Percentiles rank a stretch among this genome's conserved stretches.
Evolutionary conservation across 2,113 vertebrate species (phyloP).

Genomic region (Cathartes aura): DNA sequence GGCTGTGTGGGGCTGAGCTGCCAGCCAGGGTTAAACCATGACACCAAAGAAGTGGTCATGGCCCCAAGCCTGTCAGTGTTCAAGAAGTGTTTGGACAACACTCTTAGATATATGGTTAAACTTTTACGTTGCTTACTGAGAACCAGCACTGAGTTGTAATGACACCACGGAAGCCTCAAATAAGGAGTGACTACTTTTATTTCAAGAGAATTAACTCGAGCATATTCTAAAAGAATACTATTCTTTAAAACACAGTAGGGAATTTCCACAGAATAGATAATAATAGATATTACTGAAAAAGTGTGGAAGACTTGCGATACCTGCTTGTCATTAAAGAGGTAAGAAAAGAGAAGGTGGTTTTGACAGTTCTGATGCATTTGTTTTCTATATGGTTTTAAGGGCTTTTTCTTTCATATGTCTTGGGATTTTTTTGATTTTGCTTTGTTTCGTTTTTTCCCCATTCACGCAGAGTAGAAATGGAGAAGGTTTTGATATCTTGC

Average conservation of each 20-base stretch:
- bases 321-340: neutral
- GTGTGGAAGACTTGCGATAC: neutral
- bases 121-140: neutral
- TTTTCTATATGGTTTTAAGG: neutral
- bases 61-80: neutral
- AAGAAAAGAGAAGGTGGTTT: neutral
- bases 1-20: neutral
- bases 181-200: neutral
- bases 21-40: accelerated
- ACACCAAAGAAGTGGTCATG: neutral
- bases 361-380: neutral
- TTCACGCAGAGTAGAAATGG: neutral
- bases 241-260: neutral
- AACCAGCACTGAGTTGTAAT: neutral
- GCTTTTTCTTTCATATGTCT: neutral
- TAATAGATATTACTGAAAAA: neutral
- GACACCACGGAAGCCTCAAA: neutral
- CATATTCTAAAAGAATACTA: neutral
- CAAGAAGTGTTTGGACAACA: neutral
- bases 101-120: neutral
- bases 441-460: neutral
- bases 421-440: neutral
- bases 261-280: neutral
- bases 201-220: neutral
- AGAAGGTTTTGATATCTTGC: neutral